These are phyloP conservation scores for Epinephelus lanceolatus DNA, from an alignment of 2,113 vertebrate species.

Conservation along the genomic window DNA sequence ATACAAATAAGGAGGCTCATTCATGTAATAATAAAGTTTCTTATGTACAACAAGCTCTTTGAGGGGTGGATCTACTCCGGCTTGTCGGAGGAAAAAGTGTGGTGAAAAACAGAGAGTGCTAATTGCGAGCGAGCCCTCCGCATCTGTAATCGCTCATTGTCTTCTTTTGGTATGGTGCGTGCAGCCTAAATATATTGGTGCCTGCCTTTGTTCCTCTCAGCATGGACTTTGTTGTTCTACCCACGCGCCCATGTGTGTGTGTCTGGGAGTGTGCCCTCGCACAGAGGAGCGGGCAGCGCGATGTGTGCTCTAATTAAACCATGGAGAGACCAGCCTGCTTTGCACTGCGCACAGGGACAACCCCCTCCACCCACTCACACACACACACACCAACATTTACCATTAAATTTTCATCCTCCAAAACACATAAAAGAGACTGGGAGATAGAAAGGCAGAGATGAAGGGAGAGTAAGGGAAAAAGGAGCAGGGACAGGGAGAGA, in stretches of 20 bases:
- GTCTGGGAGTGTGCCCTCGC: slow-evolving; percentile 26
- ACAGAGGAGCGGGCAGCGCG: slow-evolving; percentile 17
- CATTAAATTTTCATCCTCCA: slow-evolving; percentile 44
- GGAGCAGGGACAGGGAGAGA: neutral
- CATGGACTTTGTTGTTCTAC: slow-evolving; percentile 51
- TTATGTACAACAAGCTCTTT: slow-evolving; percentile 43
- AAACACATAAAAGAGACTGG: slow-evolving; percentile 57
- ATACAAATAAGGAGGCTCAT: slow-evolving; percentile 34
- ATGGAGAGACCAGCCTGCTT: slow-evolving; percentile 43
- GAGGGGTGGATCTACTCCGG: neutral
- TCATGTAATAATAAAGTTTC: slow-evolving; percentile 48
- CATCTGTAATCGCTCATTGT: slow-evolving; percentile 47
- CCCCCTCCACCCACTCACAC: slow-evolving; percentile 30
- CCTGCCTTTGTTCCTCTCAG: slow-evolving; percentile 57
- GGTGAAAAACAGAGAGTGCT: slow-evolving; percentile 14
- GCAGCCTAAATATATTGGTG: slow-evolving; percentile 37
- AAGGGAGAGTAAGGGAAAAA: neutral
- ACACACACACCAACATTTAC: slow-evolving; percentile 10
- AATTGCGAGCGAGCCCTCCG: slow-evolving; percentile 28
- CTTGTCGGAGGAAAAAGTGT: neutral
- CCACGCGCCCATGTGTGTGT: slow-evolving; percentile 48
- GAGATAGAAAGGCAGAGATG: slow-evolving; percentile 26
- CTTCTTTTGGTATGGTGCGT: slow-evolving; percentile 36
- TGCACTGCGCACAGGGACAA: slow-evolving; percentile 15
- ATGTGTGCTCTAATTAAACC: slow-evolving; percentile 76